Conservation (phyloP, 2,113 vertebrate species). For the Paraplagusia blochii region DNA sequence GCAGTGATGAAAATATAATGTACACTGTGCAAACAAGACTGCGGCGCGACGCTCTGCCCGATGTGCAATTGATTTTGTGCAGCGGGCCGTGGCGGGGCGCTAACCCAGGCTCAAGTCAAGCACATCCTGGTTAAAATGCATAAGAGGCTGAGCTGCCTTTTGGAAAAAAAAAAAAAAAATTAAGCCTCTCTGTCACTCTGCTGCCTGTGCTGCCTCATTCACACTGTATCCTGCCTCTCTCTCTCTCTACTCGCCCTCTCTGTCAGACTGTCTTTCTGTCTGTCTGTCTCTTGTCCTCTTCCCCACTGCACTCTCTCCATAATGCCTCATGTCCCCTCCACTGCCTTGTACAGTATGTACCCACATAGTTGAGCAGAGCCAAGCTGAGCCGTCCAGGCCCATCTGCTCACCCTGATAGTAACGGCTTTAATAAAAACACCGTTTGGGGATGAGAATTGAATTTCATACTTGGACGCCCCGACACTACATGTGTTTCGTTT, state of each 20-base stretch:
- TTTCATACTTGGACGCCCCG: slow-evolving; percentile 77
- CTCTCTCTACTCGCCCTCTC: too few relatives aligned
- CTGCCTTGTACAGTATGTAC: slow-evolving; percentile 55
- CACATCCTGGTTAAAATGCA: slow-evolving; percentile 66
- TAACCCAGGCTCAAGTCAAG: slow-evolving; percentile 60
- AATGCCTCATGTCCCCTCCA: slow-evolving; percentile 25
- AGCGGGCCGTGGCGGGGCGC: slow-evolving; percentile 20
- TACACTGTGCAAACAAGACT: slow-evolving; percentile 34
- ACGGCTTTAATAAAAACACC: slow-evolving; percentile 75
- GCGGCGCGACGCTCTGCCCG: slow-evolving; percentile 38
- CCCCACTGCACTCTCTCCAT: slow-evolving; percentile 8
- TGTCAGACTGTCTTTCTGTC: slow-evolving; percentile 4
- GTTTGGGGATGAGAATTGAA: slow-evolving; percentile 78
- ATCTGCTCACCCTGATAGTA: slow-evolving; percentile 72
- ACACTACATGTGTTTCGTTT: slow-evolving; percentile 78
- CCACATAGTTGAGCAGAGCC: slow-evolving; percentile 50
- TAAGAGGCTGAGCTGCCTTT: slow-evolving; percentile 64
- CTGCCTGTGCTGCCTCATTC: slow-evolving; percentile 44
- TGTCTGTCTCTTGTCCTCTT: slow-evolving; percentile 9
- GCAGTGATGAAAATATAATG: slow-evolving; percentile 29
- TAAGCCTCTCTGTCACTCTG: slow-evolving; percentile 57
- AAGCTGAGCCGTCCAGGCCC: slow-evolving; percentile 56
- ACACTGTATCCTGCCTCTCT: slow-evolving; percentile 29
- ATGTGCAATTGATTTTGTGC: slow-evolving; percentile 61
- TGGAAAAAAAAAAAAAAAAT: slow-evolving; percentile 43